Evolutionary conservation across 2,797 vertebrate genomes (phyloP).

Genomic region (Micrastur ruficollis): DNA sequence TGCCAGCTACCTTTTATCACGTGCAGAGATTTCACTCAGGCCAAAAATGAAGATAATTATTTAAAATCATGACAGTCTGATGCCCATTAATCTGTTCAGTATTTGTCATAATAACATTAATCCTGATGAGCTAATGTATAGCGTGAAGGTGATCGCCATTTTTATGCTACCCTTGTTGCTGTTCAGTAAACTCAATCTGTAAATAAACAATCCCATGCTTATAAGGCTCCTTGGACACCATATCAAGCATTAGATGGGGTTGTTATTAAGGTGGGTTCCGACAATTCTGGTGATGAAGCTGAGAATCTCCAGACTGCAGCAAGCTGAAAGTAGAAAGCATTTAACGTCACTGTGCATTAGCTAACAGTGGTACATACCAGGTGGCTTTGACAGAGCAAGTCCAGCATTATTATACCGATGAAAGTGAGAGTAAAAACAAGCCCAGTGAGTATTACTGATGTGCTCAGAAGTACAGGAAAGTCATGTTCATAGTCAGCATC

Average conservation of each 20-base stretch:
- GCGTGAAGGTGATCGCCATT: not conserved
- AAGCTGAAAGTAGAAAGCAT: not conserved
- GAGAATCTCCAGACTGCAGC: not conserved
- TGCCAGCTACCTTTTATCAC: not conserved
- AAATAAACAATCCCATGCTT: not conserved
- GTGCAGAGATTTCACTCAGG: not conserved
- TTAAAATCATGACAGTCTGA: not conserved
- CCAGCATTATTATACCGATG: not conserved
- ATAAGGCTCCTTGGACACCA: not conserved
- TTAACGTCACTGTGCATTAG: not conserved
- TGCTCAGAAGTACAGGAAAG: not conserved
- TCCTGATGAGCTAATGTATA: not conserved
- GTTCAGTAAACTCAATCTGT: not conserved
- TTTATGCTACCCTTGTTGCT: not conserved
- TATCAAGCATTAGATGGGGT: not conserved
- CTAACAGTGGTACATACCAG: not conserved
- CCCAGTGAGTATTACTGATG: not conserved
- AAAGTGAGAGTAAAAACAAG: not conserved
- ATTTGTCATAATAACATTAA: not conserved
- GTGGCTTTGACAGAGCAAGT: not conserved
- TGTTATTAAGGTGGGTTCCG: not conserved
- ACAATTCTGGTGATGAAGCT: not conserved
- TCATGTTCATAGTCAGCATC: accelerated
- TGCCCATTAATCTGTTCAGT: not conserved
- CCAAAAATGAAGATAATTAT: not conserved